Conservation (phyloP, 2,113 vertebrate genomes). For the Choloepus hoffmanni region DNA sequence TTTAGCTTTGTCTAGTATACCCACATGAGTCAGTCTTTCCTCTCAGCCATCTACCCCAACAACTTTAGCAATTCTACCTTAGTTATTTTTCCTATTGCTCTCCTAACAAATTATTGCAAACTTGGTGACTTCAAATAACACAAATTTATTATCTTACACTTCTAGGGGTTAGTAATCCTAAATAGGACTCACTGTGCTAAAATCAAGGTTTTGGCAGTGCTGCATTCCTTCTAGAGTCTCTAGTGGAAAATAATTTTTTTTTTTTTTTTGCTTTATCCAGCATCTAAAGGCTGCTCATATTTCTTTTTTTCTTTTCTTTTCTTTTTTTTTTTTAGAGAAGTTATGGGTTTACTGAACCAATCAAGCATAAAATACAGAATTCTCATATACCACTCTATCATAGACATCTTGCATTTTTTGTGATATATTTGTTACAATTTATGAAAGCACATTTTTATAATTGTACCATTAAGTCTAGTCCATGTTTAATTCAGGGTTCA, state of each 20-base stretch:
- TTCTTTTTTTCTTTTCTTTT: neutral
- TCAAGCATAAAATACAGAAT: no score
- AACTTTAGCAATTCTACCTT: neutral
- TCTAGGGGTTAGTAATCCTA: neutral
- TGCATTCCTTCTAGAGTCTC: neutral
- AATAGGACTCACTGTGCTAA: neutral
- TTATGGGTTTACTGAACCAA: no score
- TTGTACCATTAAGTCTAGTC: no score
- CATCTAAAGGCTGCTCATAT: neutral
- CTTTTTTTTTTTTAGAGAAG: no score
- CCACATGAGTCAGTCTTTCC: neutral
- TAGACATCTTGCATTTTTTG: no score
- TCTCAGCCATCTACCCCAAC: neutral
- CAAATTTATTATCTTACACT: neutral
- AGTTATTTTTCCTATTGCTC: neutral
- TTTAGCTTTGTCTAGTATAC: neutral
- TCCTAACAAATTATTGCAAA: neutral
- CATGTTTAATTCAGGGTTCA: no score
- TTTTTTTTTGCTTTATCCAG: neutral
- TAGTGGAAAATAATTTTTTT: neutral
- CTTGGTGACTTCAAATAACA: neutral
- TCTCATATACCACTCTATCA: no score
- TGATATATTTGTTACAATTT: no score
- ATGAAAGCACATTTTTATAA: no score
- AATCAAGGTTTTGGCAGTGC: fast-evolving